phyloP scores from a whole-genome alignment of 2,888 invertebrate species.

The Steromphala cineraria region DNA sequence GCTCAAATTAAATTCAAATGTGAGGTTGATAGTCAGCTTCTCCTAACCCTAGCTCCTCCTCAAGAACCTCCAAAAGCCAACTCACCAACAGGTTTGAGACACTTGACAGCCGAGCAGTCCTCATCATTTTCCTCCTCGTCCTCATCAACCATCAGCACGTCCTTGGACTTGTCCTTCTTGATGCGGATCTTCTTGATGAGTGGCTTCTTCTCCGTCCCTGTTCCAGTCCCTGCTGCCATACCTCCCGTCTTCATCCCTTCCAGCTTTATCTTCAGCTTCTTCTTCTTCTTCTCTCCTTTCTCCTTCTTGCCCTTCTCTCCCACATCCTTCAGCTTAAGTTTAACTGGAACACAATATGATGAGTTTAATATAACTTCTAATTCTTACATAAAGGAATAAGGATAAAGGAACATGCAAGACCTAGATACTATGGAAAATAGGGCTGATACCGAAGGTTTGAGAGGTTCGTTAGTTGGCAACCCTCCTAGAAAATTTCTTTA shows the following conservation, averaged over 20 bases:
- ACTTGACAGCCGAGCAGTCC: slow-evolving; percentile 72
- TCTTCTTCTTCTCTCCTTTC: slow-evolving; percentile 54
- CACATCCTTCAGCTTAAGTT: background rate
- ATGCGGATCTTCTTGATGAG: slow-evolving; percentile 53
- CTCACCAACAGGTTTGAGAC: slow-evolving; percentile 71
- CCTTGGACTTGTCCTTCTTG: slow-evolving; percentile 58
- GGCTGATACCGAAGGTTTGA: too few species aligned
- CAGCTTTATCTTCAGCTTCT: slow-evolving; percentile 43
- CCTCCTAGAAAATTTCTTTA: too few species aligned
- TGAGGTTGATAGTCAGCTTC: too few species aligned
- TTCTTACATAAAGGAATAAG: too few species aligned
- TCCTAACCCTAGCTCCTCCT: too few species aligned
- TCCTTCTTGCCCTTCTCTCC: slow-evolving; percentile 16
- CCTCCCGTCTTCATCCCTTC: background rate
- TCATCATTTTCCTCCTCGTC: slow-evolving; percentile 68
- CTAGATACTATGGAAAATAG: too few species aligned
- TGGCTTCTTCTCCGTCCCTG: slow-evolving; percentile 42
- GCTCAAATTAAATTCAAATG: too few species aligned
- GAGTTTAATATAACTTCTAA: too few species aligned
- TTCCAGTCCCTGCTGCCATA: slow-evolving; percentile 36
- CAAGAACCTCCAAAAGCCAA: background rate
- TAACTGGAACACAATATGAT: slow-evolving; percentile 4
- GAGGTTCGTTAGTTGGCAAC: too few species aligned
- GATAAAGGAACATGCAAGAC: too few species aligned
- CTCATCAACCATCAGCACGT: slow-evolving; percentile 44